Percentiles rank a stretch among this genome's conserved stretches.
phyloP scores from a whole-genome alignment of 1,140 invertebrate genomes.

The Gerris buenoi region DNA sequence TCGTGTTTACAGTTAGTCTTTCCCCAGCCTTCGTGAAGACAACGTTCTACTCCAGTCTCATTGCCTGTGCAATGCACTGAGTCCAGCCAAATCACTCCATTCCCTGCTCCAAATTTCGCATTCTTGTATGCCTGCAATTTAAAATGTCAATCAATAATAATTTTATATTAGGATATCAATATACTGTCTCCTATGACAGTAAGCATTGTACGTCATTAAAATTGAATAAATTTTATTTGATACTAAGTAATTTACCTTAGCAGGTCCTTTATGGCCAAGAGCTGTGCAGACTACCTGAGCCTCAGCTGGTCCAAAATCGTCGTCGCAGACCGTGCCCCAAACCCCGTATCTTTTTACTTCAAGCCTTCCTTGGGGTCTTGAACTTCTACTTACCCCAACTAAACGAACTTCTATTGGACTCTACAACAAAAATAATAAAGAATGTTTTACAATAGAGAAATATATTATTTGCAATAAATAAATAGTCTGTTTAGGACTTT shows the following conservation, averaged over 20 bases:
- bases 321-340: constrained; percentile 68
- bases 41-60: constrained; percentile 44
- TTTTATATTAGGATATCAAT: too few species aligned
- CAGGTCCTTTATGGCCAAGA: constrained; percentile 41
- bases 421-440: constrained; percentile 24
- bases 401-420: constrained; percentile 42
- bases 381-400: constrained; percentile 32
- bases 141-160: too few species aligned
- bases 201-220: too few species aligned
- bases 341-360: constrained; percentile 51
- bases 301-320: constrained; percentile 49
- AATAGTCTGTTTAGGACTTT: constrained; percentile 19
- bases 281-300: constrained; percentile 48
- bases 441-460: too few species aligned
- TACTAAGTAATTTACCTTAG: too few species aligned
- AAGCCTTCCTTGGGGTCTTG: constrained; percentile 44
- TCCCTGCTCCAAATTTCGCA: constrained; percentile 31
- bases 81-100: constrained; percentile 58
- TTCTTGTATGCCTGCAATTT: constrained; percentile 25
- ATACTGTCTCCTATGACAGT: too few species aligned
- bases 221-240: too few species aligned
- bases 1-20: constrained; percentile 52
- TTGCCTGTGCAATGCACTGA: constrained; percentile 52
- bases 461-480: too few species aligned
- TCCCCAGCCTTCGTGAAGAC: constrained; percentile 50